phyloP scores from a whole-genome alignment of 2,888 invertebrate species.

The Brachyptera risi region DNA sequence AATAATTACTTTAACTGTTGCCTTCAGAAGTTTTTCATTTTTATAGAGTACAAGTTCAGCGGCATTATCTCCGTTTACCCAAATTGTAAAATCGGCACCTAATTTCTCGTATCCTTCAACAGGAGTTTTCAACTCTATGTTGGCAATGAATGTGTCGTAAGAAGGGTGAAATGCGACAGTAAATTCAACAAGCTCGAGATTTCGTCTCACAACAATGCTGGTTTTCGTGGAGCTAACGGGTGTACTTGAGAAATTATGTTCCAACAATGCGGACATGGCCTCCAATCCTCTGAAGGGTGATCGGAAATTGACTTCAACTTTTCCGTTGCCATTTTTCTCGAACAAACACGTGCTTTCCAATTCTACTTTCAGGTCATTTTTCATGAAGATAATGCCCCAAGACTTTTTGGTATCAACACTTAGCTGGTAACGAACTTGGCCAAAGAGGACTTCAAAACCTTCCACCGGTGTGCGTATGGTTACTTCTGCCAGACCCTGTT shows the following conservation, averaged over 20 bases:
- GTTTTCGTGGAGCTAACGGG: background rate
- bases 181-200: conserved; percentile 5
- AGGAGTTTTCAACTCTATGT: conserved; percentile 21
- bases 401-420: background rate
- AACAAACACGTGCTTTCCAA: background rate
- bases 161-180: background rate
- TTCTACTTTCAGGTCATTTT: background rate
- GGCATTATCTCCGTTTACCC: background rate
- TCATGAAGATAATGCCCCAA: background rate
- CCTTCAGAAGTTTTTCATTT: conserved; percentile 6
- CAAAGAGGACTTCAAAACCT: conserved; percentile 14
- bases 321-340: conserved; percentile 1
- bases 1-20: background rate
- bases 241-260: conserved; percentile 10
- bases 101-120: conserved; percentile 27
- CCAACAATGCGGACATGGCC: conserved; percentile 14
- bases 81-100: background rate
- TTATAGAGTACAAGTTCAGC: conserved; percentile 8
- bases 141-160: conserved; percentile 10
- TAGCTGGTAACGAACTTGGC: background rate
- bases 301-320: conserved; percentile 18
- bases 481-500: background rate
- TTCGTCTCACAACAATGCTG: conserved; percentile 6
- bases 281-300: conserved; percentile 30
- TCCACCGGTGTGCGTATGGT: conserved; percentile 17